A percentile compares a stretch with the other conserved stretches of the same genome.
These are phyloP conservation scores for Pseudotriccus pelzelni DNA, from an alignment of 2,797 vertebrate species.

Conservation along the genomic window DNA sequence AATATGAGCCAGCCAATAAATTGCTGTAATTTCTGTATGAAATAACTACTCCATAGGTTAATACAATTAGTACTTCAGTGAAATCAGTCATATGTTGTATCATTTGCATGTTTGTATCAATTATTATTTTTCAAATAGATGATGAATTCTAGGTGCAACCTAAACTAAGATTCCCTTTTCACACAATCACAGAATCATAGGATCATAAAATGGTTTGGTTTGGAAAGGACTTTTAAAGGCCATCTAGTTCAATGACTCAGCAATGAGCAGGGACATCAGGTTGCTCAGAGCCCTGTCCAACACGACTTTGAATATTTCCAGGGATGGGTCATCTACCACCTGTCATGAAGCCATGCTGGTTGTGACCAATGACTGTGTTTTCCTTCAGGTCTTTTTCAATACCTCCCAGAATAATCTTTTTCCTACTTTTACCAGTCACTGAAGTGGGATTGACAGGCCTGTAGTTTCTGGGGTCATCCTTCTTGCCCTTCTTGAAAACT, in stretches of 20 bases:
- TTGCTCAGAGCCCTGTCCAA: accelerated
- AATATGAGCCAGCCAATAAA: neutral
- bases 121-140: neutral
- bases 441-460: neutral
- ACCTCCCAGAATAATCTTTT: neutral
- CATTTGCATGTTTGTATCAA: neutral
- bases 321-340: accelerated
- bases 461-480: neutral
- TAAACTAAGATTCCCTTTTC: neutral
- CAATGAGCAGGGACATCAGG: neutral
- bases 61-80: neutral
- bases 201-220: neutral
- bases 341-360: neutral
- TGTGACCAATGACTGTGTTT: neutral
- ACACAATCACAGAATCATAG: neutral
- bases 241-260: neutral
- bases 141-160: neutral
- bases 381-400: neutral
- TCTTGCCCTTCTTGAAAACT: neutral
- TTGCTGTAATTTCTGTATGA: neutral
- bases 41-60: neutral
- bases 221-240: neutral
- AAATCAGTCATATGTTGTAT: neutral
- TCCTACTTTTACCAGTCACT: neutral
- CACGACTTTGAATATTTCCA: too few relatives aligned